Evolutionary conservation across 2,113 vertebrate genomes (phyloP), one percentile per base, ranked within the genome.

Genomic region (Corydoras maculifer): DNA sequence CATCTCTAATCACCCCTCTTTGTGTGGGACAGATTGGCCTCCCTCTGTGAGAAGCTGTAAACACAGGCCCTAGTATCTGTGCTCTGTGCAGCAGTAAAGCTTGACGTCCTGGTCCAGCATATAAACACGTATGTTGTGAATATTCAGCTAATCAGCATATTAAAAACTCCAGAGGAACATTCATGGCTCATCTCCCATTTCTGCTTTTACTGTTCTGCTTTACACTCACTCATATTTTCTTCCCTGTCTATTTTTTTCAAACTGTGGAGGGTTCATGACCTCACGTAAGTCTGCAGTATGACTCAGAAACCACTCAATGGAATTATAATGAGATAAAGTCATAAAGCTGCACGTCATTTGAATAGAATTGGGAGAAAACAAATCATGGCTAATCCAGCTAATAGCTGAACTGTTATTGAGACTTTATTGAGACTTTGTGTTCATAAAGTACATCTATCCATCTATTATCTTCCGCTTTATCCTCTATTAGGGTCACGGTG

Each of bases 91-190:
- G 15, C 49, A 66, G 9, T 43, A 68, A 69, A 75, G 83, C 87
- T 83, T 77, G 81, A 87, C 83, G 80, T 74, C 68, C 72, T 66
- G 74, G 77, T 79, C 75, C 60, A 75, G 15, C 77, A 59, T 76
- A 80, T 78, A 73, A 75, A 77, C 63, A 79, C 77, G 79, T 74
- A 82, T 84, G 84, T 84, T 84, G 81, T 69, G 74, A 85, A 83
- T 78, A 83, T 82, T 85, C 82, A 86, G 80, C 72, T 63, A 68
- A 74, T 83, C 77, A 77, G 82, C 77, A 80, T 81, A 68, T 78
- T 77, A 61, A 14, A 70, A 80, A 83, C 83, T 86, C 83, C 77
- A 84, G 82, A 78, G 83, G 77, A 73, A 68, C 25, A 63, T 78
- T 80, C 77, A 78, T 65, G 65, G 71, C 74, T 61, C 53, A 31